Conservation (phyloP, 2,797 vertebrate genomes). For the Sciaenops ocellatus region DNA sequence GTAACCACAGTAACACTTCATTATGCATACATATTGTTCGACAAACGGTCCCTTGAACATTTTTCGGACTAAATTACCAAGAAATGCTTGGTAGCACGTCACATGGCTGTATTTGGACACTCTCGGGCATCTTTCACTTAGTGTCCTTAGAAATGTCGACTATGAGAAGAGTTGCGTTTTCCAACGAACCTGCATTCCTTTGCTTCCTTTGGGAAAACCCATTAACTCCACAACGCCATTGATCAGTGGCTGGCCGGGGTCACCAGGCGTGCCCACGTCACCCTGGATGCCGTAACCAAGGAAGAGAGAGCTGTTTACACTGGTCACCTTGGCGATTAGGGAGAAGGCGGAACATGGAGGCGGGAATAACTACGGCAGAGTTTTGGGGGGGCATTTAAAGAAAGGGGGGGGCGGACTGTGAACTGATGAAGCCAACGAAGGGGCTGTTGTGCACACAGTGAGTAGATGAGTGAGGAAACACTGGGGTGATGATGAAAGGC, state of each 20-base stretch:
- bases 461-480: constrained; percentile 22
- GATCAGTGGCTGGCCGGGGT: constrained; percentile 89
- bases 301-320: constrained; percentile 74
- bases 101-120: neutral
- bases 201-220: constrained; percentile 92
- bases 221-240: constrained; percentile 91
- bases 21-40: too few species aligned
- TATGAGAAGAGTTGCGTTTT: constrained; percentile 11
- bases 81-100: neutral
- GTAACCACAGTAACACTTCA: neutral
- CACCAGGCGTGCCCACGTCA: constrained; percentile 90
- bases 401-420: constrained; percentile 13
- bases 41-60: neutral
- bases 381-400: neutral
- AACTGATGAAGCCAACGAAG: constrained; percentile 29
- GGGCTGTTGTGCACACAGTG: constrained; percentile 1
- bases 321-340: neutral
- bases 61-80: neutral
- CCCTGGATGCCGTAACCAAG: constrained; percentile 86
- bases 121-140: neutral
- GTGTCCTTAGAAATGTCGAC: neutral
- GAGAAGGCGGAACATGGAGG: constrained; percentile 31
- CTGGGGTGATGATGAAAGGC: constrained; percentile 13
- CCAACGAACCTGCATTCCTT: constrained; percentile 90
- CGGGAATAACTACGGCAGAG: neutral